These are phyloP conservation scores for Pycnonotus jocosus DNA, from an alignment of 2,113 vertebrate species.

Conservation along the genomic window DNA sequence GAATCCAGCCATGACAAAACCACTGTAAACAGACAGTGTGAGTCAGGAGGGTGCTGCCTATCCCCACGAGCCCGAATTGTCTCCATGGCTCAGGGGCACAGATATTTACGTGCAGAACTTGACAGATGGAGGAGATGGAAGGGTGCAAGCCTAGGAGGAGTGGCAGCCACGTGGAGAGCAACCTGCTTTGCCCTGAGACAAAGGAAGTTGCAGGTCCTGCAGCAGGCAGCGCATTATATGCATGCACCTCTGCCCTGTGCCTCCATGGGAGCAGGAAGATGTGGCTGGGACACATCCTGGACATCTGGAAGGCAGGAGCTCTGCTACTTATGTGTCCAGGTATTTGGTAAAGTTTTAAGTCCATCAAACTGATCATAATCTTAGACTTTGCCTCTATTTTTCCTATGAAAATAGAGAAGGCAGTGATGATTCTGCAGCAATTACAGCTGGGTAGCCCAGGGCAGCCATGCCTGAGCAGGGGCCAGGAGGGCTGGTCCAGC, in stretches of 20 bases:
- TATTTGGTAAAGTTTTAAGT: background rate
- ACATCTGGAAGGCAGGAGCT: background rate
- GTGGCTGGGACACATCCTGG: background rate
- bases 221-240: rapidly evolving
- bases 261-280: background rate
- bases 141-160: background rate
- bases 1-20: background rate
- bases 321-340: background rate
- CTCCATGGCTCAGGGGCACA: background rate
- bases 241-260: background rate
- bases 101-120: background rate
- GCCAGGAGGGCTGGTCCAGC: background rate
- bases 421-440: background rate
- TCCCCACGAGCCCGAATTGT: background rate
- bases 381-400: background rate
- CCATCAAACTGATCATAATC: background rate
- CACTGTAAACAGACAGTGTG: background rate
- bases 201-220: background rate
- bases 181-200: background rate
- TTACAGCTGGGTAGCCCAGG: background rate
- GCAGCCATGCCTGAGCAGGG: background rate
- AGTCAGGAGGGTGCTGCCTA: background rate
- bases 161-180: background rate
- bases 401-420: background rate
- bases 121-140: background rate